phyloP scores from a whole-genome alignment of 2,797 vertebrate species.

The Cynopterus sphinx region DNA sequence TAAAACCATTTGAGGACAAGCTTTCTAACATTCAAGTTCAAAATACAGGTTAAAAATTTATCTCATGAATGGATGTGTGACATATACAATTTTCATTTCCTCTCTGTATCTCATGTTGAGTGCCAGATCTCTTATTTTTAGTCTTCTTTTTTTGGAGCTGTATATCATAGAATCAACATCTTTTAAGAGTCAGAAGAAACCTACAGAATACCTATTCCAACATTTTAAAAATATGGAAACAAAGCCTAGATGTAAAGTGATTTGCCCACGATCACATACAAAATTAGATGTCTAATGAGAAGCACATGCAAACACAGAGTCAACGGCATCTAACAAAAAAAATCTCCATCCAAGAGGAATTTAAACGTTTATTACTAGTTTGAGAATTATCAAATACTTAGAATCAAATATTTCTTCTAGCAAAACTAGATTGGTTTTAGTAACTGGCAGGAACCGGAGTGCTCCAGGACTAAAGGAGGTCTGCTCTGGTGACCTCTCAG shows the following conservation, averaged over 20 bases:
- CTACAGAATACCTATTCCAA: background rate
- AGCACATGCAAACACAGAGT: background rate
- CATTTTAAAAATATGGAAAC: background rate
- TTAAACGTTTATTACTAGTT: background rate
- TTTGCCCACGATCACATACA: background rate
- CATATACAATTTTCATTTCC: background rate
- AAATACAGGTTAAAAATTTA: background rate
- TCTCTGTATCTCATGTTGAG: background rate
- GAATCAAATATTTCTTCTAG: background rate
- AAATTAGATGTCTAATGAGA: background rate
- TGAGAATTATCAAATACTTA: background rate
- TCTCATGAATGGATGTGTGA: background rate
- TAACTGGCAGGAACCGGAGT: background rate
- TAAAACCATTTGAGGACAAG: background rate
- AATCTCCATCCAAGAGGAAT: background rate
- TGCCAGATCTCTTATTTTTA: background rate
- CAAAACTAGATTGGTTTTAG: background rate
- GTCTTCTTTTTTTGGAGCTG: background rate
- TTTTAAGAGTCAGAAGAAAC: conserved; percentile 5
- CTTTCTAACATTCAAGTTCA: background rate
- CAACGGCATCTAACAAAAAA: background rate
- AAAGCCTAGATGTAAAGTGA: background rate
- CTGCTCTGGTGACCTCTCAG: background rate
- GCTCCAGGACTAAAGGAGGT: background rate
- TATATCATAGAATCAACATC: background rate